Conservation (phyloP, 2,888 invertebrate genomes). For the Anthophora plumipes region DNA sequence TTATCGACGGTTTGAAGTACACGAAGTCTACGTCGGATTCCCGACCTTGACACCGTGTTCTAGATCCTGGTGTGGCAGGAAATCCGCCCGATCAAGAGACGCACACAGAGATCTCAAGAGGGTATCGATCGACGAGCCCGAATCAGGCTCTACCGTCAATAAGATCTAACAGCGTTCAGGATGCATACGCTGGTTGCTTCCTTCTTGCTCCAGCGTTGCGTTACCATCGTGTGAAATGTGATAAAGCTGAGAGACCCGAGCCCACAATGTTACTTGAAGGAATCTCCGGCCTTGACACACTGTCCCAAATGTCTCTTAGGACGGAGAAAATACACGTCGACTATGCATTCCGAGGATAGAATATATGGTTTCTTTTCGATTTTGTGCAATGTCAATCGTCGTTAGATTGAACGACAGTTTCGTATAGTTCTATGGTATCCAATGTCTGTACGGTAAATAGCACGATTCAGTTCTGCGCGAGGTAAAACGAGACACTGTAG, state of each 20-base stretch:
- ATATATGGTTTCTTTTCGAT: neutral
- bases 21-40: conserved; percentile 16
- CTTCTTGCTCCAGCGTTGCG: conserved; percentile 29
- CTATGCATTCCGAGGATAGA: conserved; percentile 23
- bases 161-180: conserved; percentile 19
- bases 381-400: conserved; percentile 5
- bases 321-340: conserved; percentile 13
- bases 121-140: conserved; percentile 34
- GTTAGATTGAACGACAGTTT: neutral
- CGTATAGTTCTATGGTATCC: neutral
- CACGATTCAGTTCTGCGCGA: neutral
- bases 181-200: conserved; percentile 22
- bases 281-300: conserved; percentile 70
- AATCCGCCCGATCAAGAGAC: conserved; percentile 11
- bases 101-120: conserved; percentile 16
- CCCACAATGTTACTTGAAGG: conserved; percentile 22
- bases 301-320: conserved; percentile 62
- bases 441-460: neutral
- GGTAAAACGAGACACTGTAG: neutral
- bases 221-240: conserved; percentile 44
- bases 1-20: neutral
- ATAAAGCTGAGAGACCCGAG: conserved; percentile 26
- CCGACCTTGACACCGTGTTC: conserved; percentile 67
- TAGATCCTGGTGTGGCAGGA: conserved; percentile 50
- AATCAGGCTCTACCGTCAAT: conserved; percentile 22